Conservation (phyloP, 2,797 vertebrate species). For the Antennarius maculatus region DNA sequence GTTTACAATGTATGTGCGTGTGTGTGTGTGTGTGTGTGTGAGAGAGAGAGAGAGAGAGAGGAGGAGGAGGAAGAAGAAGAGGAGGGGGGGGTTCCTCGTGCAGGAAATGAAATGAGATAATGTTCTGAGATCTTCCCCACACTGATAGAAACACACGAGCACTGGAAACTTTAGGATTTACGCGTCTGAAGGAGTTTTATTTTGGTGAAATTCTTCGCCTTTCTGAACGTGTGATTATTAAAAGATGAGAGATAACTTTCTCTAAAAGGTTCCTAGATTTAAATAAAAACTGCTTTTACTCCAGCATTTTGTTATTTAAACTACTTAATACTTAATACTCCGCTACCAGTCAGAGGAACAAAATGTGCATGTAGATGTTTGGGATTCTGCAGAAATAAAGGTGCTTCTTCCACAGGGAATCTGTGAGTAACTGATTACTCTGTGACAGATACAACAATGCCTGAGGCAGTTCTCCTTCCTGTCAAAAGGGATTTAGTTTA, state of each 20-base stretch:
- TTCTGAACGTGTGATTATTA: not conserved
- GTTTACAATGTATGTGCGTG: conserved; percentile 59
- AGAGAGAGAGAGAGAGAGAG: not conserved
- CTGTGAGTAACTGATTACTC: not conserved
- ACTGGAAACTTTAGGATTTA: too few relatives aligned
- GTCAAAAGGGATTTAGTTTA: not conserved
- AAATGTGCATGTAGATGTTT: not conserved
- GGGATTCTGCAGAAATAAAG: too few relatives aligned
- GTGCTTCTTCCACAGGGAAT: too few relatives aligned
- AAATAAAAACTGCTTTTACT: not conserved
- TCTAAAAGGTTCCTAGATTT: too few relatives aligned
- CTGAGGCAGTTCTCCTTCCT: not conserved
- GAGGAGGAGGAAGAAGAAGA: not conserved
- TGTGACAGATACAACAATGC: not conserved
- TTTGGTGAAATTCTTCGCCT: not conserved
- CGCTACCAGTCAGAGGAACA: not conserved
- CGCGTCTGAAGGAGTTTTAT: not conserved
- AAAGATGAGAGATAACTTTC: not conserved
- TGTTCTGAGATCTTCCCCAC: conserved; percentile 12
- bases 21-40: too few relatives aligned
- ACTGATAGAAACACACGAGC: too few relatives aligned
- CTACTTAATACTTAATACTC: too few relatives aligned
- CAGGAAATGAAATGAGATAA: conserved; percentile 44
- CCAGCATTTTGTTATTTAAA: too few relatives aligned
- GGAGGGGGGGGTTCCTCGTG: conserved; percentile 31